Evolutionary conservation across 1,140 invertebrate genomes (phyloP).

Genomic region (Brachionus plicatilis): DNA sequence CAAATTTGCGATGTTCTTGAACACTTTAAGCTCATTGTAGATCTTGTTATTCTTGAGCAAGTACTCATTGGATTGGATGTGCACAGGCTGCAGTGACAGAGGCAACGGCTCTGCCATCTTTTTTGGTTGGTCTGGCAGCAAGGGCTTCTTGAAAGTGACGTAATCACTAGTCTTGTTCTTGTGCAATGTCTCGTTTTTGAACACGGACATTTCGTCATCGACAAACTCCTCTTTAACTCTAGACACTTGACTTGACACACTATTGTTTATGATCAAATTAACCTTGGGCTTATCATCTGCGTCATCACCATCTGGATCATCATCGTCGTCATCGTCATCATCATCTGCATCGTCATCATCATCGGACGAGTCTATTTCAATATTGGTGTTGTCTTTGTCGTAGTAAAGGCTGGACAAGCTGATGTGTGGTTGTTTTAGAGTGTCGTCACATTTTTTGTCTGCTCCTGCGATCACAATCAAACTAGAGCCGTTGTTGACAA

Average conservation of each 20-base stretch:
- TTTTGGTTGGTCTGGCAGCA: background rate
- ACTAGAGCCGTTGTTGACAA: background rate
- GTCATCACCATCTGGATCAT: background rate
- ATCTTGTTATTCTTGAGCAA: slow-evolving; percentile 27
- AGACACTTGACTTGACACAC: background rate
- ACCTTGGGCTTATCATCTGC: background rate
- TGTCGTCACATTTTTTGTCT: background rate
- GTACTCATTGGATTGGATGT: background rate
- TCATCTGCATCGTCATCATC: background rate
- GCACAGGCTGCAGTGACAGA: background rate
- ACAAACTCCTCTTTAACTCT: background rate
- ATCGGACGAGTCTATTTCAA: background rate
- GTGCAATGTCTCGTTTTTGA: slow-evolving; percentile 2
- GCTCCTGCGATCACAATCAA: background rate
- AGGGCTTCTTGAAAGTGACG: background rate
- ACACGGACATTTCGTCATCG: background rate
- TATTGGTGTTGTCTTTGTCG: background rate
- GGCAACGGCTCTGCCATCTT: background rate
- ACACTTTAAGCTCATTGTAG: slow-evolving; percentile 33
- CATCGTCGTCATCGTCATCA: background rate
- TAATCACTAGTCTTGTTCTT: background rate
- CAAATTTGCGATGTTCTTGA: background rate
- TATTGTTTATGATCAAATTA: slow-evolving; percentile 15
- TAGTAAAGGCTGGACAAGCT: background rate
- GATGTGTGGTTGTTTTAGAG: background rate